Evolutionary conservation across 2,797 vertebrate genomes (phyloP).

Genomic region (Sebastes diaconus): DNA sequence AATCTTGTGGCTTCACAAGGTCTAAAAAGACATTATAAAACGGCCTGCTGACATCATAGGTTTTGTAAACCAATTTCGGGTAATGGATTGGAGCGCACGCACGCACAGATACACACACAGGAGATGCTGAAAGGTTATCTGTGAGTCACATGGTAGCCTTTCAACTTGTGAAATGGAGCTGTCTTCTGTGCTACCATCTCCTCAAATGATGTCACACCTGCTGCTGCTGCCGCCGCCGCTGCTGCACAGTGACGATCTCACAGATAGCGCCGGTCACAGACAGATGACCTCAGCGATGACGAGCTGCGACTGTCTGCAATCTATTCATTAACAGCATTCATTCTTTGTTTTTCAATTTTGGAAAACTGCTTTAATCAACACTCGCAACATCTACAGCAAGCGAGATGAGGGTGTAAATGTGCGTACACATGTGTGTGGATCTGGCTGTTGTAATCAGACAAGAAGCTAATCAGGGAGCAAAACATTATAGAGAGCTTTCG

Average conservation of each 20-base stretch:
- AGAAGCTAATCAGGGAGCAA: slow-evolving; percentile 47
- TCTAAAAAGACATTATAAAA: slow-evolving; percentile 66
- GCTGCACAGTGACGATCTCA: slow-evolving; percentile 45
- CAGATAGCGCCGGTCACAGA: slow-evolving; percentile 43
- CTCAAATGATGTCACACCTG: slow-evolving; percentile 63
- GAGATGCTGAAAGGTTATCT: slow-evolving; percentile 69
- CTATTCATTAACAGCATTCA: slow-evolving; percentile 30
- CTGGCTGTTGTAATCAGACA: slow-evolving; percentile 42
- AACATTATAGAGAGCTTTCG: slow-evolving; percentile 7
- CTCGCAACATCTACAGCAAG: background rate
- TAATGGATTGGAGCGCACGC: slow-evolving; percentile 48
- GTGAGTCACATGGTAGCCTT: slow-evolving; percentile 60
- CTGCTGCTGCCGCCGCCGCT: slow-evolving; percentile 37
- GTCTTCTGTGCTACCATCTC: slow-evolving; percentile 33
- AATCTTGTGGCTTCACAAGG: slow-evolving; percentile 50
- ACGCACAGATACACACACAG: slow-evolving; percentile 16
- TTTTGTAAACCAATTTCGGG: slow-evolving; percentile 69
- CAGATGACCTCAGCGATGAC: slow-evolving; percentile 67
- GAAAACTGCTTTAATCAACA: slow-evolving; percentile 42
- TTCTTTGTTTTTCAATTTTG: slow-evolving; percentile 25
- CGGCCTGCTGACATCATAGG: slow-evolving; percentile 55
- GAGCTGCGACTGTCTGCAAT: slow-evolving; percentile 22
- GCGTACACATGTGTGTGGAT: slow-evolving; percentile 5
- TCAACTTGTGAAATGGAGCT: slow-evolving; percentile 46
- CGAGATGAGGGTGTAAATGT: background rate